Base-by-base conservation (phyloP, 2,113 vertebrate species). In the Gavia stellata region DNA sequence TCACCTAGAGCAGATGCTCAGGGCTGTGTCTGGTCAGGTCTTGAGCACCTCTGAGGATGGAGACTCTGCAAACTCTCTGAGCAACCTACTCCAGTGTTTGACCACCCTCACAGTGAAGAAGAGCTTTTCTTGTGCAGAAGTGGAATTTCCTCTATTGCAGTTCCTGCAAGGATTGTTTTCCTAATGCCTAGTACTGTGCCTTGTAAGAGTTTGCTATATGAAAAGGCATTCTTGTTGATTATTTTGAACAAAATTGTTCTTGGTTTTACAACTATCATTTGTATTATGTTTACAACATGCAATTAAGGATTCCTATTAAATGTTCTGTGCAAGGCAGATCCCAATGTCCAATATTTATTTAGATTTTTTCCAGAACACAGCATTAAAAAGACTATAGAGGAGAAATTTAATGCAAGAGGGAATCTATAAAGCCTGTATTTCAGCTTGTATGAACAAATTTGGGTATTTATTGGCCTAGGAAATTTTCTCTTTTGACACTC, bases 331-430 rank as follows among this genome's bases (percentile, higher is more conserved):
- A 49, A 87, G 66, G 73, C 84, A 91, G 44, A 82, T 82, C 78
- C 47, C 84, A 96, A 75, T 92, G 94, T 87, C 89, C 70, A 75
- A 85, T 75, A 86, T 91, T 97, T 96, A 91, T 91, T 92, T 91
- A 85, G 21, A 12, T 74, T 91, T 92, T 89, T 93, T 67, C 61
- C 53, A 83, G 75, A 95, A 62, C 49, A 59, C 24, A 49, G 25
- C 23, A 49, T 77, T 93, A 86, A 88, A 94, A 88, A 94, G 45
- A 68, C 44, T 61, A 33, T 42, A 94, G 52, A 86, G 17, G 14
- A 86, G 71, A 88, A 80, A 90, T 82, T 13, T 66, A 90, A 92
- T 86, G 63, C 45, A 55, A 55, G 67, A 61, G 45, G 70, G n/a
- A 52, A 88, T 50, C 71, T 88, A 45, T 92, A 95, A 96, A 95